These are phyloP conservation scores for Apamea crenata DNA, from an alignment of 2,888 invertebrate species.

Conservation along the genomic window DNA sequence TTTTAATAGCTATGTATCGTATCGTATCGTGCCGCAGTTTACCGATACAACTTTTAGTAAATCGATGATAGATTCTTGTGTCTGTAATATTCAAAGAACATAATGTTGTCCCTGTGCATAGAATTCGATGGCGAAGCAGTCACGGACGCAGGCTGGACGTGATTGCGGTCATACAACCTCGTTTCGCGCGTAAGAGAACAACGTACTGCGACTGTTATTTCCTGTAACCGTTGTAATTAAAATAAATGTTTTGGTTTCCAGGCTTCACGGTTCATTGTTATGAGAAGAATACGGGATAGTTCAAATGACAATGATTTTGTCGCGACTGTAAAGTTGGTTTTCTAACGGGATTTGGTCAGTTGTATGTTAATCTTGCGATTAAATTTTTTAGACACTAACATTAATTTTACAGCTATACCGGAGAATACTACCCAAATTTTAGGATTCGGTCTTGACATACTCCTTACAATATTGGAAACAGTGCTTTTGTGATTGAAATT, in stretches of 20 bases:
- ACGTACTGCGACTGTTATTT: conserved; percentile 68
- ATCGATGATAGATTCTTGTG: conserved; percentile 18
- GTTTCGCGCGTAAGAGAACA: conserved; percentile 68
- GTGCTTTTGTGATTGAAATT: background rate
- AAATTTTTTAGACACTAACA: background rate
- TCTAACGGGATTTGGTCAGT: conserved; percentile 13
- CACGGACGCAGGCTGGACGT: conserved; percentile 74
- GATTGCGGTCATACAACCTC: conserved; percentile 76
- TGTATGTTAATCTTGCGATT: conserved; percentile 1
- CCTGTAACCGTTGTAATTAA: conserved; percentile 65
- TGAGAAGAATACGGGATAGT: conserved; percentile 52
- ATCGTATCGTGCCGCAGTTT: conserved; percentile 26
- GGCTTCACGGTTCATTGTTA: conserved; percentile 51
- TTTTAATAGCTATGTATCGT: conserved; percentile 24
- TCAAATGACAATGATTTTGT: conserved; percentile 34
- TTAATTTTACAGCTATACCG: background rate
- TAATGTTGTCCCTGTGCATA: conserved; percentile 37
- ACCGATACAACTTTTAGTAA: conserved; percentile 12
- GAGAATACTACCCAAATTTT: background rate
- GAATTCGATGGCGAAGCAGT: conserved; percentile 64
- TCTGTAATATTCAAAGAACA: conserved; percentile 25
- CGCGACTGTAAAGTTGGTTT: background rate
- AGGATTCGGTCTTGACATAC: background rate
- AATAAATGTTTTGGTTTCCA: conserved; percentile 61
- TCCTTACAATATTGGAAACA: background rate